phyloP scores from a whole-genome alignment of 2,113 vertebrate species.

The Neomonachus schauinslandi region DNA sequence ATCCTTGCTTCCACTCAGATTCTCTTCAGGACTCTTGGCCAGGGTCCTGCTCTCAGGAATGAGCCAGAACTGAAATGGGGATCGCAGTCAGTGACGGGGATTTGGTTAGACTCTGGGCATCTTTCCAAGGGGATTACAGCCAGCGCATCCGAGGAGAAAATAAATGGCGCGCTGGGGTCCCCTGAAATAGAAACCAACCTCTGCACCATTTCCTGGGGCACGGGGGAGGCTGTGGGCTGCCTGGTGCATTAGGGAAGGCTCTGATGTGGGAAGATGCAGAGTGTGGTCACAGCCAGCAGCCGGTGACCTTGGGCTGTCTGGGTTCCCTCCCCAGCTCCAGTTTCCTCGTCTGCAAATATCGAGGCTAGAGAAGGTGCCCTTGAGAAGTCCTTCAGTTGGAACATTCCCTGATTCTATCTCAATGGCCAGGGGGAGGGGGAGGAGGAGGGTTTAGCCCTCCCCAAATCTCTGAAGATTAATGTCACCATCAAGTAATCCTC shows the following conservation, averaged over 20 bases:
- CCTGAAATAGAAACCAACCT: slow-evolving; percentile 35
- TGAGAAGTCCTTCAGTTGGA: background rate
- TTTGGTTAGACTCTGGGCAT: slow-evolving; percentile 44
- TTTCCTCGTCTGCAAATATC: background rate
- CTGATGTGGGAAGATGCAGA: background rate
- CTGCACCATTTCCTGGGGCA: background rate
- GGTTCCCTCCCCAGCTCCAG: background rate
- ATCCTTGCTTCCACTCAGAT: background rate
- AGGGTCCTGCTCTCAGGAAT: background rate
- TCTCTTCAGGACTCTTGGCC: slow-evolving; percentile 45
- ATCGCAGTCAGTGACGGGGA: background rate
- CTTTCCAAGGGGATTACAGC: slow-evolving; percentile 50
- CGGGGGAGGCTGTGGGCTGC: background rate
- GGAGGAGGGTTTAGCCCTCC: background rate
- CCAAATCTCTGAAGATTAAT: background rate
- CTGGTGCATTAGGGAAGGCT: background rate
- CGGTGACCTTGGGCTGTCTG: background rate
- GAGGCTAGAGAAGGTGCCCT: background rate
- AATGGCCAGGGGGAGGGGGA: too few species aligned
- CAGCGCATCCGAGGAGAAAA: slow-evolving; percentile 25
- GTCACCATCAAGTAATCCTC: background rate
- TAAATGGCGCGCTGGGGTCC: background rate
- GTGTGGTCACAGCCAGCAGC: background rate
- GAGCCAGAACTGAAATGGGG: slow-evolving; percentile 19
- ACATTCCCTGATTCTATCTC: background rate